phyloP scores from a whole-genome alignment of 1,140 invertebrate genomes.

The Bombus cullumanus region DNA sequence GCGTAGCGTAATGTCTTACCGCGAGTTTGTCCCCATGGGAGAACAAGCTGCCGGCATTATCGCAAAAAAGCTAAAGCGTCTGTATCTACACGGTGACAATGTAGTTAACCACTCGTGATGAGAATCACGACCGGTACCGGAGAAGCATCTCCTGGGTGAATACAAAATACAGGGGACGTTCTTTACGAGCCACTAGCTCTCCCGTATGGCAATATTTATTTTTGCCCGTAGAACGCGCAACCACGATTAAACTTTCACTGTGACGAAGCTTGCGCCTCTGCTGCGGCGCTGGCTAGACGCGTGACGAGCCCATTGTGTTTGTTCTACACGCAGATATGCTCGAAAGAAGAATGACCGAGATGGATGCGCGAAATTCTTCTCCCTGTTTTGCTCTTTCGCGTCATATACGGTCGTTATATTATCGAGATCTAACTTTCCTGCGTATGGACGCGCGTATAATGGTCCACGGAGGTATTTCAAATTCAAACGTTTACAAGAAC shows the following conservation, averaged over 20 bases:
- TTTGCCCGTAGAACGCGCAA: conserved; percentile 31
- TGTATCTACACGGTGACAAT: conserved; percentile 38
- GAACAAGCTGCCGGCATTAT: conserved; percentile 29
- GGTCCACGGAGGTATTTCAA: no score
- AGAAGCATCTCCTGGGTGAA: conserved; percentile 27
- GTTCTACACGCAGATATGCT: not conserved
- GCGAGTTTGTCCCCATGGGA: conserved; percentile 16
- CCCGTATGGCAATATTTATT: conserved; percentile 37
- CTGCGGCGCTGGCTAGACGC: not conserved
- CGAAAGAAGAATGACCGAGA: not conserved
- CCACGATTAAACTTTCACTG: conserved; percentile 34
- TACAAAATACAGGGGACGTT: conserved; percentile 18
- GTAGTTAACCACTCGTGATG: conserved; percentile 42
- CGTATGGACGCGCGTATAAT: no score
- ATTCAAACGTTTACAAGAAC: not conserved
- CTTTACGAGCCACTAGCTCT: conserved; percentile 33
- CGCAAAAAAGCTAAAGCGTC: conserved; percentile 18
- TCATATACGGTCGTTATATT: no score
- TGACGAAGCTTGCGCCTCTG: not conserved
- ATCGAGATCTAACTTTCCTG: not conserved
- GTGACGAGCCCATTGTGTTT: not conserved
- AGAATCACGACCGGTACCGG: conserved; percentile 16
- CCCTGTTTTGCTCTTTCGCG: not conserved
- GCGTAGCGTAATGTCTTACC: conserved; percentile 13
- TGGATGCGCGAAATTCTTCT: not conserved